phyloP scores from a whole-genome alignment of 2,888 invertebrate genomes.

The Pharmacophagus antenor region DNA sequence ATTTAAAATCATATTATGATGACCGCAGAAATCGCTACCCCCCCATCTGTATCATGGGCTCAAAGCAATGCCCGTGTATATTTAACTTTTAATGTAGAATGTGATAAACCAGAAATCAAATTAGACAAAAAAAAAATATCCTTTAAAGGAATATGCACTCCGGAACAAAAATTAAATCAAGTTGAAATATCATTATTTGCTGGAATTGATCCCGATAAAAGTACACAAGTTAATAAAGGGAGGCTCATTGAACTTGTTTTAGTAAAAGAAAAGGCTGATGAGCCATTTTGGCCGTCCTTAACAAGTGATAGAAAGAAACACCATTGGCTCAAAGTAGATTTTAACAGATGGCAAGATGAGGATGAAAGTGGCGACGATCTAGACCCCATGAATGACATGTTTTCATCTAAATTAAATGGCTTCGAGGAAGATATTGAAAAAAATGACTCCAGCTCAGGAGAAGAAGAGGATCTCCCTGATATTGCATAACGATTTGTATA shows the following conservation, averaged over 20 bases:
- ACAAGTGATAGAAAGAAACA: constrained; percentile 93
- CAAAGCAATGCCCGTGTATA: constrained; percentile 90
- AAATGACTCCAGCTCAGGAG: constrained; percentile 86
- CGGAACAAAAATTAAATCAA: constrained; percentile 91
- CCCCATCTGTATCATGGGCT: constrained; percentile 95
- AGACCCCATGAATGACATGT: constrained; percentile 58
- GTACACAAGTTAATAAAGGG: constrained; percentile 84
- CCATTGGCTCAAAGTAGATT: constrained; percentile 98
- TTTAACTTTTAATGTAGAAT: constrained; percentile 92
- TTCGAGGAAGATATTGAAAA: constrained; percentile 66
- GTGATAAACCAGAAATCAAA: constrained; percentile 90
- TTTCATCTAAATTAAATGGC: constrained; percentile 56
- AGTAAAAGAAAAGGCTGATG: constrained; percentile 83
- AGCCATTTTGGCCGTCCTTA: constrained; percentile 92
- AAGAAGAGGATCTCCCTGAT: constrained; percentile 86
- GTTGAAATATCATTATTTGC: constrained; percentile 91
- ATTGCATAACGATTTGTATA: constrained; percentile 72
- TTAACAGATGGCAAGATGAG: constrained; percentile 98
- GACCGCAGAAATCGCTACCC: constrained; percentile 37
- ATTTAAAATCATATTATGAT: constrained; percentile 31
- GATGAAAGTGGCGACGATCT: constrained; percentile 92
- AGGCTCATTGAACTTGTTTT: constrained; percentile 87
- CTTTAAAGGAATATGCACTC: constrained; percentile 92
- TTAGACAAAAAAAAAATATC: constrained; percentile 84
- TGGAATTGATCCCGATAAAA: constrained; percentile 91